These are phyloP conservation scores for Apocheima hispidaria DNA, from an alignment of 2,888 invertebrate species.

Conservation along the genomic window DNA sequence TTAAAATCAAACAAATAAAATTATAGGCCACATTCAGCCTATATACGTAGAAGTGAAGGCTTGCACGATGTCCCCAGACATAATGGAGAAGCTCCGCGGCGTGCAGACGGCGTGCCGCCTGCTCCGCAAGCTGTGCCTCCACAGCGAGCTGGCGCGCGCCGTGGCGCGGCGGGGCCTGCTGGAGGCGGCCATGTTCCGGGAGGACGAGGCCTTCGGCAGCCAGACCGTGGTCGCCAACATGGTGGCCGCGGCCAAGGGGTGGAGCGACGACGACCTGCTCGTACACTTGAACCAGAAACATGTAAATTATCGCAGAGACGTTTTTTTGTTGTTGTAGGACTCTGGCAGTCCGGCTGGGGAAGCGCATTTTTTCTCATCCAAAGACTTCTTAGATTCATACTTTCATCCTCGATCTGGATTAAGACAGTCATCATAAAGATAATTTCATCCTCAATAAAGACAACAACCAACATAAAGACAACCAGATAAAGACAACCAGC, in stretches of 20 bases:
- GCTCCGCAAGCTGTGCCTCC: conserved; percentile 88
- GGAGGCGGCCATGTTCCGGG: conserved; percentile 90
- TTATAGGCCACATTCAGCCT: no score
- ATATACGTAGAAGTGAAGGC: no score
- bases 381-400: not conserved
- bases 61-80: conserved; percentile 86
- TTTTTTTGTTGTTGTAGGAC: no score
- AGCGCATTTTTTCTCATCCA: not conserved
- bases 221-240: conserved; percentile 8
- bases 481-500: no score
- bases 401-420: no score
- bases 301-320: conserved; percentile 72
- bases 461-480: no score
- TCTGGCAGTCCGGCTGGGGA: no score
- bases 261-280: conserved; percentile 65
- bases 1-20: no score
- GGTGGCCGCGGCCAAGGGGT: conserved; percentile 70
- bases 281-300: conserved; percentile 92
- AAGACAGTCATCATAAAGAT: no score
- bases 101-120: conserved; percentile 88
- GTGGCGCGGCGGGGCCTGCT: conserved; percentile 90
- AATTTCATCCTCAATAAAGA: no score
- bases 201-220: conserved; percentile 88
- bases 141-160: conserved; percentile 89
- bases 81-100: conserved; percentile 87